phyloP scores from a whole-genome alignment of 2,797 vertebrate genomes.

The Halcyon badia region DNA sequence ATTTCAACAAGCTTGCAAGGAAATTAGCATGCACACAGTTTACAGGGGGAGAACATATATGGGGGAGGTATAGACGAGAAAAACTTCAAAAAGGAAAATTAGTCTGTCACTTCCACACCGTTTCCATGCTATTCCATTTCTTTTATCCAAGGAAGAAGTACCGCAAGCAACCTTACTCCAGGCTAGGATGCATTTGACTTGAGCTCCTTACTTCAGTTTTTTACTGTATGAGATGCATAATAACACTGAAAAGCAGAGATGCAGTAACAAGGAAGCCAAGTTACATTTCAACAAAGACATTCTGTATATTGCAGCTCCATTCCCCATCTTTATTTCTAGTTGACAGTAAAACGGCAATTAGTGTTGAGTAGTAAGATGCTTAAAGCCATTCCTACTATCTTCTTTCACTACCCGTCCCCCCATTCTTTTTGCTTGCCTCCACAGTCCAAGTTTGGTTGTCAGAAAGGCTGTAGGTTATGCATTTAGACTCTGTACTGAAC shows the following conservation, averaged over 20 bases:
- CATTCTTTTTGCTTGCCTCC: background rate
- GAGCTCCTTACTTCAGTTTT: background rate
- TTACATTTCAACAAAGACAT: background rate
- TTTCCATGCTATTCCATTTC: background rate
- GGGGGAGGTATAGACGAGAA: background rate
- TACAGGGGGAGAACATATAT: fast-evolving
- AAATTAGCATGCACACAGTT: fast-evolving
- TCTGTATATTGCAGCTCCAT: background rate
- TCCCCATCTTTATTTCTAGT: background rate
- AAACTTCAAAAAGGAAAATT: background rate
- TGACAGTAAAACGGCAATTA: background rate
- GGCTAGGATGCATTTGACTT: background rate
- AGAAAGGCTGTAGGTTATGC: background rate
- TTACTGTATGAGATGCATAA: background rate
- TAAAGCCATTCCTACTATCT: background rate
- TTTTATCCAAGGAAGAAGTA: background rate
- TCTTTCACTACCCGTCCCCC: background rate
- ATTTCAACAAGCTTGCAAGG: background rate
- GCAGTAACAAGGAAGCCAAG: background rate
- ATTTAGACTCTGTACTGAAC: background rate
- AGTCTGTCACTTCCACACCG: background rate
- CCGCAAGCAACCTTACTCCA: background rate
- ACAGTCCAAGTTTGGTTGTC: background rate
- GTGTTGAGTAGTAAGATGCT: background rate
- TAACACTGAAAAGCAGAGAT: background rate